Percentiles rank a stretch among this genome's conserved stretches.
Evolutionary conservation across 2,113 vertebrate species (phyloP).

Genomic region (Hippocampus zosterae): DNA sequence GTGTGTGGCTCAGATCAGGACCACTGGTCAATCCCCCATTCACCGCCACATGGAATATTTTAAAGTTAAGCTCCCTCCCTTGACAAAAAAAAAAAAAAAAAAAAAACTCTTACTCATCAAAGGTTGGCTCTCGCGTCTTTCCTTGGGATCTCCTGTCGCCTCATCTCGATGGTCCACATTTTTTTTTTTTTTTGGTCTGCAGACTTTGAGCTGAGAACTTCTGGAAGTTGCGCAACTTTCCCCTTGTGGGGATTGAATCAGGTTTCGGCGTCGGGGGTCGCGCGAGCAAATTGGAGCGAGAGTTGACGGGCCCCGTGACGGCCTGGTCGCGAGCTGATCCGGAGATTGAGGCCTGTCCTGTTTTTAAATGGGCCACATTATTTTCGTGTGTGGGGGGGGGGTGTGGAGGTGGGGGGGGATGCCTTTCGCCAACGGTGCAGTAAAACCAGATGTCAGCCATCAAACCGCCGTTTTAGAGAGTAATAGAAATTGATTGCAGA

Average conservation of each 20-base stretch:
- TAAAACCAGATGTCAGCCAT: conserved; percentile 18
- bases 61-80: conserved; percentile 74
- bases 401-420: no score
- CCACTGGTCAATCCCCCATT: conserved; percentile 79
- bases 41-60: conserved; percentile 74
- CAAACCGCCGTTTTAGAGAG: conserved; percentile 13
- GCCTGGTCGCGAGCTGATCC: conserved; percentile 29
- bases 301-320: conserved; percentile 29
- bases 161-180: conserved; percentile 43
- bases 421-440: not conserved
- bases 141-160: conserved; percentile 34
- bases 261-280: conserved; percentile 48
- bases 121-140: conserved; percentile 59
- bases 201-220: conserved; percentile 47
- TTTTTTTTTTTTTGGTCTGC: conserved; percentile 67
- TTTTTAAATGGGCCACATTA: conserved; percentile 34
- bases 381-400: not conserved
- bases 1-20: conserved; percentile 75
- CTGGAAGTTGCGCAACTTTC: conserved; percentile 58
- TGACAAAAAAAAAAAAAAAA: conserved; percentile 52
- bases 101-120: conserved; percentile 73
- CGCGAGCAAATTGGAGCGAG: conserved; percentile 54
- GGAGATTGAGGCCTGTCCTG: conserved; percentile 37
- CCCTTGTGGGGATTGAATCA: conserved; percentile 57
- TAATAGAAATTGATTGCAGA: conserved; percentile 23